These are phyloP conservation scores for Samia ricini DNA, from an alignment of 1,140 invertebrate species.

Conservation along the genomic window DNA sequence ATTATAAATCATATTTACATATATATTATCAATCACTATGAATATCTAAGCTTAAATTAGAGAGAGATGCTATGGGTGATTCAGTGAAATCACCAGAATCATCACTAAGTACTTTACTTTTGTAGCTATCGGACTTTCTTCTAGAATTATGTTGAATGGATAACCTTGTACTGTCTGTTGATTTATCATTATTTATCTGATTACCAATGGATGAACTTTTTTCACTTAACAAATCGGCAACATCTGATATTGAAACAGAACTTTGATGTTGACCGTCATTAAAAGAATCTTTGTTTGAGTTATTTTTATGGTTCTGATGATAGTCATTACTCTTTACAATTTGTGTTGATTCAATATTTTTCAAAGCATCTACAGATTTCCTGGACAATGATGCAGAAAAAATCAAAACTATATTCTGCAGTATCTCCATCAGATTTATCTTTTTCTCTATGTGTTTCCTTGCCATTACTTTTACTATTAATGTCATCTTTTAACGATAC, in stretches of 20 bases:
- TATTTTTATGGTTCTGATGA: conserved; percentile 28
- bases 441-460: conserved; percentile 30
- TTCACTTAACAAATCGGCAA: conserved; percentile 67
- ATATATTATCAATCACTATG: conserved; percentile 53
- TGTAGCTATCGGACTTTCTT: conserved; percentile 24
- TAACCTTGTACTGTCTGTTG: conserved; percentile 17
- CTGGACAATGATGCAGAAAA: conserved; percentile 49
- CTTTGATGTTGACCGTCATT: conserved; percentile 42
- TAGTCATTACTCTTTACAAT: conserved; percentile 14
- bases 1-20: not conserved
- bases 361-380: conserved; percentile 15
- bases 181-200: conserved; percentile 26
- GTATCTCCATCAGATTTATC: conserved; percentile 44
- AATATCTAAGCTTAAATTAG: conserved; percentile 66
- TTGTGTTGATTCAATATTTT: conserved; percentile 15
- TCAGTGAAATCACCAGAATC: conserved; percentile 64
- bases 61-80: conserved; percentile 64
- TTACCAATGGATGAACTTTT: conserved; percentile 38
- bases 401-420: conserved; percentile 63
- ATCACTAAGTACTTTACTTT: conserved; percentile 41
- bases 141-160: conserved; percentile 21
- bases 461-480: conserved; percentile 25
- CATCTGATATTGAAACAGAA: conserved; percentile 65
- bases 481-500: conserved; percentile 31
- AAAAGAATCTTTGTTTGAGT: conserved; percentile 29